phyloP scores from a whole-genome alignment of 2,888 invertebrate genomes.

The Drosophila sordidapex region DNA sequence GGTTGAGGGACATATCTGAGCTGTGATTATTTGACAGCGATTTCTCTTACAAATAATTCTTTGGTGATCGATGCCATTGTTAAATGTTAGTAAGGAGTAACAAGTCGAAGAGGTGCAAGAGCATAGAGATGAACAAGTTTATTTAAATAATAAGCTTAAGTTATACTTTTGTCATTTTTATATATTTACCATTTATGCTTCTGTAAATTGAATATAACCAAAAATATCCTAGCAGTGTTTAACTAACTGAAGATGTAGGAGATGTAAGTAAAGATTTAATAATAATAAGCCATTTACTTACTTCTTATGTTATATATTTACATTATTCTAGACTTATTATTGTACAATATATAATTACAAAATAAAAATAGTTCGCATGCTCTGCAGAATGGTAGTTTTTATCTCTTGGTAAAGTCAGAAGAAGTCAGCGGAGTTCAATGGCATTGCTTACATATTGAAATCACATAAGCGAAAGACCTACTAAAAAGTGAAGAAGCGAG shows the following conservation, averaged over 20 bases:
- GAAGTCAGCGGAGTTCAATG: slow-evolving; percentile 32
- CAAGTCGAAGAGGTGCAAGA: neutral
- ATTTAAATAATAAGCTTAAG: neutral
- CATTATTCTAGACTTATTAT: neutral
- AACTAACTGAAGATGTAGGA: neutral
- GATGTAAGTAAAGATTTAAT: neutral
- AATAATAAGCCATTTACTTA: neutral
- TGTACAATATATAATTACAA: neutral
- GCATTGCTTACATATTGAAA: slow-evolving; percentile 59
- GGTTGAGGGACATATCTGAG: neutral
- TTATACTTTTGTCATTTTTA: neutral
- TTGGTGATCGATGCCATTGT: neutral
- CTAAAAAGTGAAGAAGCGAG: slow-evolving; percentile 69
- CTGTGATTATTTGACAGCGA: neutral
- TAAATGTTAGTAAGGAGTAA: neutral
- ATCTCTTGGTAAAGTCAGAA: neutral
- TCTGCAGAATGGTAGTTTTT: neutral
- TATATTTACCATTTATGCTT: neutral
- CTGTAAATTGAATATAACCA: neutral
- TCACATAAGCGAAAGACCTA: slow-evolving; percentile 45
- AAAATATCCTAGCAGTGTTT: neutral
- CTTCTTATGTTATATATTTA: neutral
- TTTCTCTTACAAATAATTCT: neutral
- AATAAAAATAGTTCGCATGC: neutral
- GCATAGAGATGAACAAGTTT: neutral